Conservation (phyloP, 2,113 vertebrate genomes). For the Crotalus tigris region DNA sequence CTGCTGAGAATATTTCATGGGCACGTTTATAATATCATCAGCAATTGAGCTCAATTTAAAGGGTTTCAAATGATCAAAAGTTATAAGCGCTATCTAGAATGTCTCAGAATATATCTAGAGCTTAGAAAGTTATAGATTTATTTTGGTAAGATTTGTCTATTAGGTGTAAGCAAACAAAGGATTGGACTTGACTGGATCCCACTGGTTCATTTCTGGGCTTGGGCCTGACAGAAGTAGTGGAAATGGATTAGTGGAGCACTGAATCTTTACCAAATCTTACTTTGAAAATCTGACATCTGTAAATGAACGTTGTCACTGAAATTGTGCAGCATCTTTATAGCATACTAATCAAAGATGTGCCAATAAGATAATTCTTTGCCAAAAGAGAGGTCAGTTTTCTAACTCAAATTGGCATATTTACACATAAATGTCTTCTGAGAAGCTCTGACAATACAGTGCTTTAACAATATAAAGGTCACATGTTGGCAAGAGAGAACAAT, state of each 20-base stretch:
- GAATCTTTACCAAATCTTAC: neutral
- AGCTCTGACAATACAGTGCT: neutral
- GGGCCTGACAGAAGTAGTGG: neutral
- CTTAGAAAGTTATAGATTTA: too few species aligned
- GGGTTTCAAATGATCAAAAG: too few species aligned
- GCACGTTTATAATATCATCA: too few species aligned
- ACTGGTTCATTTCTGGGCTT: too few species aligned
- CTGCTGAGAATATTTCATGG: too few species aligned
- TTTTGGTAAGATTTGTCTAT: too few species aligned
- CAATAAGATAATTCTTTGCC: neutral
- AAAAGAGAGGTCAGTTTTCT: neutral
- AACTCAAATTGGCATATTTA: neutral
- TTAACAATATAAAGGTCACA: neutral
- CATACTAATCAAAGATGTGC: neutral
- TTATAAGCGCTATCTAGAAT: too few species aligned
- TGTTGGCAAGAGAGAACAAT: neutral
- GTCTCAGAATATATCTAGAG: too few species aligned
- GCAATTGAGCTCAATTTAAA: too few species aligned
- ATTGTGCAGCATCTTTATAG: neutral
- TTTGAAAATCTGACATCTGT: neutral
- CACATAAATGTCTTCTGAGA: neutral
- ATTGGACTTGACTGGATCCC: too few species aligned
- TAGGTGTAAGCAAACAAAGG: too few species aligned
- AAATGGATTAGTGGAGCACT: neutral
- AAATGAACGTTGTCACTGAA: fast-evolving